Percentiles rank a stretch among this genome's conserved stretches.
Conservation (phyloP, 2,888 invertebrate genomes). For the Calliphora vomitoria region DNA sequence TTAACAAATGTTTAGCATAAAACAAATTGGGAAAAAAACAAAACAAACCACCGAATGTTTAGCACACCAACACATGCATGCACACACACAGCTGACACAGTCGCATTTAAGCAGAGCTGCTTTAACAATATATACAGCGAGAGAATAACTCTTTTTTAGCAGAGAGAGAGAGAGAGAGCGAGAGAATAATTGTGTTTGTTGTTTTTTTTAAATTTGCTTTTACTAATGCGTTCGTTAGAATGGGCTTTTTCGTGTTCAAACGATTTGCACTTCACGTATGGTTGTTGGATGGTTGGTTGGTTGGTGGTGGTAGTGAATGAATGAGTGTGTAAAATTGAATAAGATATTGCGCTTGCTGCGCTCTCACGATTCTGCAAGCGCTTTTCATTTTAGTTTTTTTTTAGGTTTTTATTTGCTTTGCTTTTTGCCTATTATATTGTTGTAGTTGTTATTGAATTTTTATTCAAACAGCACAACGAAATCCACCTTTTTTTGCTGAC, state of each 20-base stretch:
- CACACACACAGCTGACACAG: constrained; percentile 17
- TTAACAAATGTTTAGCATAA: constrained; percentile 35
- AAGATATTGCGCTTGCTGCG: constrained; percentile 62
- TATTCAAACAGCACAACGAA: constrained; percentile 46
- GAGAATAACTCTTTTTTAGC: not conserved
- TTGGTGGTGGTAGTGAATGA: not conserved
- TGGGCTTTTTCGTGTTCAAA: constrained; percentile 57
- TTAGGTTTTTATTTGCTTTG: constrained; percentile 16
- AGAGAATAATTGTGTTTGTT: constrained; percentile 26
- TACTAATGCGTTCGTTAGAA: constrained; percentile 63
- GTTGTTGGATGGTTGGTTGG: not conserved
- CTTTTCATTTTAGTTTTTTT: constrained; percentile 27
- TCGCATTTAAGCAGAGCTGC: constrained; percentile 34
- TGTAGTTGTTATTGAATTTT: constrained; percentile 45
- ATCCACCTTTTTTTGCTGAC: constrained; percentile 55
- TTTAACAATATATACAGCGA: not conserved
- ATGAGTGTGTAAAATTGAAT: constrained; percentile 37
- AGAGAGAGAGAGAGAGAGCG: constrained; percentile 33
- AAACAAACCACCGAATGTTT: constrained; percentile 51
- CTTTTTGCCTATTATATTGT: not conserved
- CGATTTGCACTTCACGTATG: constrained; percentile 65
- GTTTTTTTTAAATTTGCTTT: constrained; percentile 40
- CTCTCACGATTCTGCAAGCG: constrained; percentile 66
- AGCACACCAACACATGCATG: constrained; percentile 26
- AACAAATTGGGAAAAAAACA: constrained; percentile 28